These are phyloP conservation scores for Betta splendens DNA, from an alignment of 2,797 vertebrate species.

Conservation along the genomic window DNA sequence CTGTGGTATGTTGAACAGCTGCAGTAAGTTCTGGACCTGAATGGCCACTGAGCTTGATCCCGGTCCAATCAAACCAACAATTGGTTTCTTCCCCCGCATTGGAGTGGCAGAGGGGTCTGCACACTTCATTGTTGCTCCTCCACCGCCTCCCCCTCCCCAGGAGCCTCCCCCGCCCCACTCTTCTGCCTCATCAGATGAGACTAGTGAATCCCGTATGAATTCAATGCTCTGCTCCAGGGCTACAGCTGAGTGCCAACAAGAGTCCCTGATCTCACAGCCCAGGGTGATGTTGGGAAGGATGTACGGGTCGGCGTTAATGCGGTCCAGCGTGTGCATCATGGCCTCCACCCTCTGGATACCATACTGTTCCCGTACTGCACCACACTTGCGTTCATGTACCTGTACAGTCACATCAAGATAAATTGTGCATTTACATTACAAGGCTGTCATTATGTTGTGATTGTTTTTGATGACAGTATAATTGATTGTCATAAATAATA, in stretches of 20 bases:
- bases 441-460: constrained; percentile 4
- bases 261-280: constrained; percentile 98
- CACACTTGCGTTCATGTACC: constrained; percentile 98
- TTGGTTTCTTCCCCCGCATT: constrained; percentile 92
- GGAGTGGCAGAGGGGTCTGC: constrained; percentile 89
- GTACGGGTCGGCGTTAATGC: constrained; percentile 90
- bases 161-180: constrained; percentile 66
- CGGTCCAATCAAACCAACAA: constrained; percentile 96
- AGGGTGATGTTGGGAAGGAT: constrained; percentile 94
- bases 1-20: constrained; percentile 99
- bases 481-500: too few relatives aligned
- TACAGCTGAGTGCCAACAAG: constrained; percentile 98
- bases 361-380: constrained; percentile 95
- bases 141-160: constrained; percentile 73
- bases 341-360: constrained; percentile 98
- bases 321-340: constrained; percentile 95
- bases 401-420: constrained; percentile 49
- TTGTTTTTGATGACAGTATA: background rate
- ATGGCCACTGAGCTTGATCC: constrained; percentile 99
- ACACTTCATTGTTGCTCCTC: constrained; percentile 82
- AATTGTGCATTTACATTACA: constrained; percentile 15
- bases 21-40: constrained; percentile 97
- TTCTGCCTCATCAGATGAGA: constrained; percentile 82
- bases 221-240: constrained; percentile 99
- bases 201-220: constrained; percentile 96